Evolutionary conservation across 2,113 vertebrate species (phyloP).

Genomic region (Mastomys coucha): DNA sequence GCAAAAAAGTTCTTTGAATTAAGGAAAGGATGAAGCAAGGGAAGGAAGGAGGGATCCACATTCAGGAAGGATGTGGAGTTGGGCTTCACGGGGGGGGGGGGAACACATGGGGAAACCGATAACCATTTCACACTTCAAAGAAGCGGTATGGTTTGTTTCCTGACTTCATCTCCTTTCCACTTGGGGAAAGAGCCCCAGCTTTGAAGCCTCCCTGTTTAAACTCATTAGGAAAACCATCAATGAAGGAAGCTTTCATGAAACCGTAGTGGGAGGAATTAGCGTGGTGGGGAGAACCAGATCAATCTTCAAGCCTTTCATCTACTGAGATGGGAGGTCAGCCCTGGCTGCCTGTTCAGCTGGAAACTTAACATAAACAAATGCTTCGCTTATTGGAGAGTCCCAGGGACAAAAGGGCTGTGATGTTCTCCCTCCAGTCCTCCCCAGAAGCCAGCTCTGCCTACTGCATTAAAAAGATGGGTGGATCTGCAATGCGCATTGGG

Average conservation of each 20-base stretch:
- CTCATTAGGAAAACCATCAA: conserved; percentile 72
- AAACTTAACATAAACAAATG: conserved; percentile 72
- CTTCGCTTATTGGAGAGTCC: conserved; percentile 1
- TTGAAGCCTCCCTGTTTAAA: conserved; percentile 76
- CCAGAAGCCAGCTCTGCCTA: neutral
- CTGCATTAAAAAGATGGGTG: neutral
- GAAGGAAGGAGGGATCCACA: too few relatives aligned
- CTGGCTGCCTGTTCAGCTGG: conserved; percentile 54
- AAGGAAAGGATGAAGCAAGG: neutral
- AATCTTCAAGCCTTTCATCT: conserved; percentile 62
- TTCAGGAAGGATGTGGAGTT: neutral
- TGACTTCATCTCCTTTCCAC: conserved; percentile 53
- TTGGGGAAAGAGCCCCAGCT: conserved; percentile 54
- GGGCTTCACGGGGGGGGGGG: neutral
- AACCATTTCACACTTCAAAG: conserved; percentile 53
- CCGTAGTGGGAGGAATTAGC: conserved; percentile 61
- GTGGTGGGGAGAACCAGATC: conserved; percentile 47
- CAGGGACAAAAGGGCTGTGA: conserved; percentile 9
- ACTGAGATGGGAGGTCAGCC: conserved; percentile 59
- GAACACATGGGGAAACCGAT: conserved; percentile 11
- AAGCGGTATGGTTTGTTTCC: conserved; percentile 69
- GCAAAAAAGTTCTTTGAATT: neutral
- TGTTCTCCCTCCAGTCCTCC: neutral
- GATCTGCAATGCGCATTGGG: neutral
- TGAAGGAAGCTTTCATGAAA: conserved; percentile 61